Percentiles rank a stretch among this genome's conserved stretches.
Conservation (phyloP, 2,113 vertebrate species). For the Chaenogobius annularis region DNA sequence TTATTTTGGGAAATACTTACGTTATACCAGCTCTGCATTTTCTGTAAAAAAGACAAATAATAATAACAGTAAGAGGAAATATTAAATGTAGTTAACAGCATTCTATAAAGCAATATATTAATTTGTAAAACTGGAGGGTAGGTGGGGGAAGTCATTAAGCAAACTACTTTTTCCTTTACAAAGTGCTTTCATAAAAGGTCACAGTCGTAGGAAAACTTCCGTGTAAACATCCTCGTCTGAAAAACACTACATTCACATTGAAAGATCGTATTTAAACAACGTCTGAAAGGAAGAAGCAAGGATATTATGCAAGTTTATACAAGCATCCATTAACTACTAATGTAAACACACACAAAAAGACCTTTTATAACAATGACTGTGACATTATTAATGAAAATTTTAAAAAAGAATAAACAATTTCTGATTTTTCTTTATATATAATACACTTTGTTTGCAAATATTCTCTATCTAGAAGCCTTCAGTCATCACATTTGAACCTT, state of each 20-base stretch:
- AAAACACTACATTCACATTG: neutral
- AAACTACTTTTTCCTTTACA: neutral
- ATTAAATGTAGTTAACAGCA: neutral
- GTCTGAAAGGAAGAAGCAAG: too few relatives aligned
- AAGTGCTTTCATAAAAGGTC: neutral
- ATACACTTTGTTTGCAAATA: too few relatives aligned
- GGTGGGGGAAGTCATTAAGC: neutral
- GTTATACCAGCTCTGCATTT: constrained; percentile 95
- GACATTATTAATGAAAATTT: too few relatives aligned
- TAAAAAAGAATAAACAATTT: too few relatives aligned
- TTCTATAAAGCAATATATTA: neutral
- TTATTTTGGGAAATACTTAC: constrained; percentile 76
- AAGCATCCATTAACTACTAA: neutral
- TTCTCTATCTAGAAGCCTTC: too few relatives aligned
- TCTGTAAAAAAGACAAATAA: constrained; percentile 78
- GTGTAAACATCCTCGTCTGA: neutral
- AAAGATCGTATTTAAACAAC: neutral
- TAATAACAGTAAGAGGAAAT: neutral
- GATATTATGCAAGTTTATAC: neutral
- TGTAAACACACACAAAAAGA: too few relatives aligned
- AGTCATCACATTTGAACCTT: too few relatives aligned
- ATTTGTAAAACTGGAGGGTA: neutral
- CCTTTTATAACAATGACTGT: too few relatives aligned
- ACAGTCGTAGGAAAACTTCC: neutral
- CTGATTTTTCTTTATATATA: too few relatives aligned